These are phyloP conservation scores for Ophioninae sp. DNA, from an alignment of 2,888 invertebrate genomes.

Conservation along the genomic window DNA sequence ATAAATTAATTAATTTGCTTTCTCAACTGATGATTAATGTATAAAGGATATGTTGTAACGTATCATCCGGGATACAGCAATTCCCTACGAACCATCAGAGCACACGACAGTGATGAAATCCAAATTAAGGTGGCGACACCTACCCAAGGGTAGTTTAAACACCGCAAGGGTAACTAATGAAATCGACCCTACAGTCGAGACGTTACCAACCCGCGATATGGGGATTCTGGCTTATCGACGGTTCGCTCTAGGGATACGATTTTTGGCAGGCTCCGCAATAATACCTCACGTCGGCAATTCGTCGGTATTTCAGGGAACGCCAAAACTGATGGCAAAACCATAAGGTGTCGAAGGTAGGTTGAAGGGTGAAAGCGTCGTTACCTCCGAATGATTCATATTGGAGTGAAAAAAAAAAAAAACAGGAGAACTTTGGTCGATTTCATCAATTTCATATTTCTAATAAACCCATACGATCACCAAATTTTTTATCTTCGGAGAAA, in stretches of 20 bases:
- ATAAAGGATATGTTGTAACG: neutral
- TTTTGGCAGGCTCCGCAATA: neutral
- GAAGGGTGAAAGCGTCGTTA: neutral
- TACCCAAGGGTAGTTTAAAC: slow-evolving; percentile 59
- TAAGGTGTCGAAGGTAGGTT: neutral
- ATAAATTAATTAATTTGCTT: no score
- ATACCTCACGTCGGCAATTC: slow-evolving; percentile 25
- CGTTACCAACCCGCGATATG: slow-evolving; percentile 37
- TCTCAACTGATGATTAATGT: neutral
- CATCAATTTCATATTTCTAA: neutral
- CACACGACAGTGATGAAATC: neutral
- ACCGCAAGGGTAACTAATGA: slow-evolving; percentile 14
- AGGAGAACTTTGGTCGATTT: neutral
- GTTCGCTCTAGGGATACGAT: neutral
- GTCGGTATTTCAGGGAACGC: slow-evolving; percentile 53
- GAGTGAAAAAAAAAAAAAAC: neutral
- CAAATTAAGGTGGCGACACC: slow-evolving; percentile 57
- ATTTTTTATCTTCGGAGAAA: neutral
- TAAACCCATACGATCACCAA: neutral
- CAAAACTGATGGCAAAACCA: neutral
- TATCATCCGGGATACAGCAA: neutral
- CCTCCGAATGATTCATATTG: neutral
- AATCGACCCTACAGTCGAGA: slow-evolving; percentile 15
- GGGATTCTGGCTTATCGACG: slow-evolving; percentile 57
- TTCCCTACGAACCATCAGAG: neutral